Evolutionary conservation across 2,797 vertebrate species (phyloP).

Genomic region (Gephyroberyx darwinii): DNA sequence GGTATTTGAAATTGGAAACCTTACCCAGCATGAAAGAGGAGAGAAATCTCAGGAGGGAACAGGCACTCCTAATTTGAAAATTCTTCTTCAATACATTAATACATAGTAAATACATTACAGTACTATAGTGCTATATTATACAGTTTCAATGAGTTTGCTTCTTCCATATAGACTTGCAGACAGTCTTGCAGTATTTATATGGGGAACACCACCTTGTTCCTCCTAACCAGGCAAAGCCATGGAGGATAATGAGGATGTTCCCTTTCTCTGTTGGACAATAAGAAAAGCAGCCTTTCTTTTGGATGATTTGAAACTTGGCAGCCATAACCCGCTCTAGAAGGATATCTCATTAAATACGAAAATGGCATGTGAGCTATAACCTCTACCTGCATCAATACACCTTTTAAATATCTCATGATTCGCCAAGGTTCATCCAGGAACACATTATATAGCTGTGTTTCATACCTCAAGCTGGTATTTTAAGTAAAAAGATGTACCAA

Average conservation of each 20-base stretch:
- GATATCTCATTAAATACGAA: slow-evolving; percentile 78
- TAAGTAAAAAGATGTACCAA: slow-evolving; percentile 53
- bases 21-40: neutral
- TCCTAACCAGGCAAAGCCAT: slow-evolving; percentile 68
- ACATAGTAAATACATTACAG: neutral
- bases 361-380: slow-evolving; percentile 61
- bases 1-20: neutral
- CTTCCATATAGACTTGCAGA: slow-evolving; percentile 18
- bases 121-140: neutral
- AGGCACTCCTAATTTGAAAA: slow-evolving; percentile 1
- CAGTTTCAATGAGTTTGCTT: slow-evolving; percentile 24
- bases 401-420: slow-evolving; percentile 64
- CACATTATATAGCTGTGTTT: slow-evolving; percentile 37
- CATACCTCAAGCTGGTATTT: slow-evolving; percentile 53
- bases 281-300: slow-evolving; percentile 56
- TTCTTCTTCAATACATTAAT: neutral
- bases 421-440: slow-evolving; percentile 46
- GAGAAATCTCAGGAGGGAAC: neutral
- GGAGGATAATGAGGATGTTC: slow-evolving; percentile 74
- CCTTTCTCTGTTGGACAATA: slow-evolving; percentile 65
- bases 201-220: slow-evolving; percentile 62
- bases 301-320: slow-evolving; percentile 75
- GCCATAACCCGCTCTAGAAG: slow-evolving; percentile 64
- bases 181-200: slow-evolving; percentile 50
- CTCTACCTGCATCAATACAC: slow-evolving; percentile 68